Evolutionary conservation across 37 sponge, comb jelly and placozoan genomes (phyloP), one percentile per base, ranked within the genome.

Genomic region (Beroe ovata): DNA sequence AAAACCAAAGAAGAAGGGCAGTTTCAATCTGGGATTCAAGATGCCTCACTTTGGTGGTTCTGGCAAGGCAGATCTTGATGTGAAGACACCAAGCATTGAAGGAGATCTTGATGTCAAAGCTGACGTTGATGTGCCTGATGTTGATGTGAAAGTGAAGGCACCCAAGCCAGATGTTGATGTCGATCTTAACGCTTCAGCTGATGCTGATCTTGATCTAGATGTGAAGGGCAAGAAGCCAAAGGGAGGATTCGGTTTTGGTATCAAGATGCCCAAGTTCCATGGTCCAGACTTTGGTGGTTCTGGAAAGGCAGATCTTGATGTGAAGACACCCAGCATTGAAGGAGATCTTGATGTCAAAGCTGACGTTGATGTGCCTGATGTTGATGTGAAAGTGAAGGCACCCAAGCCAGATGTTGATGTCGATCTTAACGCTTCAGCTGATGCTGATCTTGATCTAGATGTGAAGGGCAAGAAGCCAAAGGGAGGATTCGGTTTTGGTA

Each of bases 81-180:
- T 69, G 35, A 69, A 69, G 36, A 35, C 38, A n/a, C 63, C 63
- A 4, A 62, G 63, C 29, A 20, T 62, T 26, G 54, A 42, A n/a
- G 71, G 29, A 8, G 71, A 71, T 71, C 3, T 71, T 36, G 71
- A 71, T 71, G 36, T 71, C 37, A 71, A 71, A 20, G 47, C 8
- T 22, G 26, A 16, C 71, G 14, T 66, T 26, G 69, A 77, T n/a
- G 25, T 8, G 0, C 84, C 84, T 77, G 84, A 77, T 77, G 84
- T 77, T 1, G 25, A 69, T 16, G 25, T 69, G 20, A 69, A 69
- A 69, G 71, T 69, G 4, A 69, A 69, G 32, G 38, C 36, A 8
- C 38, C 36, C 6, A 77, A 77, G 47, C 4, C 28, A n/a, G 84
- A 42, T 4, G 54, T 35, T 77, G 84, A 77, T 23, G 28, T 77